Evolutionary conservation across 2,888 invertebrate species (phyloP).

Genomic region (Tenthredo livida): DNA sequence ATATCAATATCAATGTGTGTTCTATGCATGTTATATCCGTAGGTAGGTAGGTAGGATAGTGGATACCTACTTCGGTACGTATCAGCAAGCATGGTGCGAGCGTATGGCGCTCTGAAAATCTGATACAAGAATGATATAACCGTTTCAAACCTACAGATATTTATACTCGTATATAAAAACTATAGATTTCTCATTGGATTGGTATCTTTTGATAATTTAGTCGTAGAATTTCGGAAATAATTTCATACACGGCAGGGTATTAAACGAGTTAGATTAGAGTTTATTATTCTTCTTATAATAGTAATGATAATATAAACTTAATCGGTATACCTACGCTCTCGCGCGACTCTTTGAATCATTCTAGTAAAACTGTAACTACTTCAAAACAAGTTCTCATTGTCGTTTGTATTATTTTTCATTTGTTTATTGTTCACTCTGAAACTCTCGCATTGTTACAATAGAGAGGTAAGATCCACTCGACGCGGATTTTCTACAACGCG

Average conservation of each 20-base stretch:
- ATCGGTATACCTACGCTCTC: neutral
- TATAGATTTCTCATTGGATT: neutral
- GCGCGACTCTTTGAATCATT: neutral
- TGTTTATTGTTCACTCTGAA: neutral
- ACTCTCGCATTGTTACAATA: neutral
- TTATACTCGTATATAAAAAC: neutral
- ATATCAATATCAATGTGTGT: conserved; percentile 32
- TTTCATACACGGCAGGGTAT: neutral
- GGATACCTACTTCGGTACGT: conserved; percentile 15
- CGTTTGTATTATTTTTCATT: neutral
- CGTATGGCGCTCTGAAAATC: conserved; percentile 41
- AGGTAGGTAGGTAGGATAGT: no score
- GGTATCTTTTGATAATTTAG: neutral
- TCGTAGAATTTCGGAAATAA: neutral
- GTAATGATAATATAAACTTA: neutral
- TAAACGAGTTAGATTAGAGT: neutral
- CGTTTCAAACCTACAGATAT: neutral
- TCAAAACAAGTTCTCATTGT: neutral
- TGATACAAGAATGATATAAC: conserved; percentile 8
- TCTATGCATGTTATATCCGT: conserved; percentile 10
- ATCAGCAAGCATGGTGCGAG: conserved; percentile 28
- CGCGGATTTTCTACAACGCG: neutral
- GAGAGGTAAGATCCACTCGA: neutral
- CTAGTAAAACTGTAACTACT: neutral
- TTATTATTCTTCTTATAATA: neutral